These are phyloP conservation scores for Polyommatus iphigenia DNA, from an alignment of 2,888 invertebrate species.

Conservation along the genomic window DNA sequence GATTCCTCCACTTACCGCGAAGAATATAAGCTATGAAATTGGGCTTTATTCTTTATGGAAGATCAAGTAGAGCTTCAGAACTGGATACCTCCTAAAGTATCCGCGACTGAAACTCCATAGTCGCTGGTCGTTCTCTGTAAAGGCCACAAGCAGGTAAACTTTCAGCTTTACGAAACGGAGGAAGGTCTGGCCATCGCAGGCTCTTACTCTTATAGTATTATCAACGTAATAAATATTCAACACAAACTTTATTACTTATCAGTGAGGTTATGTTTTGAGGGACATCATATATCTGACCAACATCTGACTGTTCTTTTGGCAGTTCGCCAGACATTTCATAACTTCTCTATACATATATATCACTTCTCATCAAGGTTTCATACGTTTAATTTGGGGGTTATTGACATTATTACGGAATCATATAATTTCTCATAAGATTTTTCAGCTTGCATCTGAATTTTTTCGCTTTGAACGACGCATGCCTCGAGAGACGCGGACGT, in stretches of 20 bases:
- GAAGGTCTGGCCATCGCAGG: too few species aligned
- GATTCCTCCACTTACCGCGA: too few species aligned
- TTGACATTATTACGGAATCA: conserved; percentile 70
- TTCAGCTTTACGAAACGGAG: too few species aligned
- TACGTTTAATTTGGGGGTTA: conserved; percentile 75
- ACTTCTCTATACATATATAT: conserved; percentile 69
- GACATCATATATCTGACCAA: conserved; percentile 43
- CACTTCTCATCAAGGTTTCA: conserved; percentile 61
- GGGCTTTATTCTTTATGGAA: too few species aligned
- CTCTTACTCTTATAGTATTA: not conserved
- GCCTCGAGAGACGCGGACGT: not conserved
- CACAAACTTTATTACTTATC: conserved; percentile 52
- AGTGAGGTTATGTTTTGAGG: conserved; percentile 53
- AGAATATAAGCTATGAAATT: too few species aligned
- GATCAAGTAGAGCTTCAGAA: too few species aligned
- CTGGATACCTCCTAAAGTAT: too few species aligned
- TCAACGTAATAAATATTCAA: conserved; percentile 33
- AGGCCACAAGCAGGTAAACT: too few species aligned
- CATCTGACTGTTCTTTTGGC: conserved; percentile 52
- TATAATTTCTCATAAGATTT: conserved; percentile 63
- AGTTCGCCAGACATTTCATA: conserved; percentile 72
- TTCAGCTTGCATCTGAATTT: conserved; percentile 50
- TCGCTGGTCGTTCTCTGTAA: too few species aligned
- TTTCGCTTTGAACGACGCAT: conserved; percentile 36
- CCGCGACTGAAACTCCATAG: too few species aligned